phyloP scores from a whole-genome alignment of 2,113 vertebrate genomes.

The Clupea harengus region DNA sequence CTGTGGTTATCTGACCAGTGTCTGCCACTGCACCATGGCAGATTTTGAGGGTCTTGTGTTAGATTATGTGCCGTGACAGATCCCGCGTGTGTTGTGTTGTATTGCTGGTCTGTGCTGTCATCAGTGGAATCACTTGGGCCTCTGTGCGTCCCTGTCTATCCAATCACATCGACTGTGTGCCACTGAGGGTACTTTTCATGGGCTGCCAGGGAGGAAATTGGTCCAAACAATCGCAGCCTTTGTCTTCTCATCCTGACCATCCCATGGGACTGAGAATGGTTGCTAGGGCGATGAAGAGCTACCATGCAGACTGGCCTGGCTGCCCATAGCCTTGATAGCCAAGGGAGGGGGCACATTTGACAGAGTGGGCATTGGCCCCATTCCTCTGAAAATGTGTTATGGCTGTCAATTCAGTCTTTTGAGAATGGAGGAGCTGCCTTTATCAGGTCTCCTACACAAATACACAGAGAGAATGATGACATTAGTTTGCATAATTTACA shows the following conservation, averaged over 20 bases:
- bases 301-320: conserved; percentile 44
- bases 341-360: conserved; percentile 4
- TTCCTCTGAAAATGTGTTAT: not conserved
- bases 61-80: conserved; percentile 33
- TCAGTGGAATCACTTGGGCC: conserved; percentile 60
- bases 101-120: conserved; percentile 26
- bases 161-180: conserved; percentile 58
- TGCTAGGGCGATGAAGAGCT: conserved; percentile 54
- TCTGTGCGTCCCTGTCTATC: conserved; percentile 59
- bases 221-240: conserved; percentile 64
- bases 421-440: not conserved
- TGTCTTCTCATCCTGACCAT: conserved; percentile 55
- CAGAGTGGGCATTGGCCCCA: not conserved
- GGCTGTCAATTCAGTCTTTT: not conserved
- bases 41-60: conserved; percentile 35
- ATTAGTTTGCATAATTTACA: not conserved
- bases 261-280: conserved; percentile 54
- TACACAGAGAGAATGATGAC: not conserved
- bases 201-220: conserved; percentile 63
- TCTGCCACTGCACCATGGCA: not conserved
- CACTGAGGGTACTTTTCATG: conserved; percentile 65
- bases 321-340: conserved; percentile 26
- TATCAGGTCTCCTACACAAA: not conserved
- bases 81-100: conserved; percentile 1
- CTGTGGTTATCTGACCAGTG: not conserved